Conservation (phyloP, 2,888 invertebrate genomes). For the Tetrapedia diversipes region DNA sequence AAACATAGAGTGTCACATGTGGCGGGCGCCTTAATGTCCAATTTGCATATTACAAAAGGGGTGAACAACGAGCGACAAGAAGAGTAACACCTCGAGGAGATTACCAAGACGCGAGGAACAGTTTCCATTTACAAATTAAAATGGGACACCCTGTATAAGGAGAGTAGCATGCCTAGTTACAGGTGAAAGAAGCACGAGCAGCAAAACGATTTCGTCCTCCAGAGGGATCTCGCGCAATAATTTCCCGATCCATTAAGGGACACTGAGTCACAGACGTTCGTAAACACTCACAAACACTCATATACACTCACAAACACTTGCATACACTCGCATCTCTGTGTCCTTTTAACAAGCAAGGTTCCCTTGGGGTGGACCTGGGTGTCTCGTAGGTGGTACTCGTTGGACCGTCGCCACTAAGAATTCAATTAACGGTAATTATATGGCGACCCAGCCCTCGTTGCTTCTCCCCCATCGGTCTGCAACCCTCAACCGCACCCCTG, state of each 20-base stretch:
- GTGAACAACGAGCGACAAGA: no score
- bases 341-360: constrained; percentile 57
- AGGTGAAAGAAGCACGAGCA: constrained; percentile 52
- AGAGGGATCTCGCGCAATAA: constrained; percentile 59
- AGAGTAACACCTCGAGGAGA: no score
- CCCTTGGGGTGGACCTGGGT: constrained; percentile 39
- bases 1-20: no score
- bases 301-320: neutral
- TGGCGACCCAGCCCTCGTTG: constrained; percentile 69
- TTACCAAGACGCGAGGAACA: no score
- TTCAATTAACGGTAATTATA: constrained; percentile 81
- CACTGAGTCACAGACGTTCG: constrained; percentile 29
- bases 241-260: constrained; percentile 69
- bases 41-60: no score
- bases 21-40: no score
- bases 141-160: constrained; percentile 50
- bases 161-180: constrained; percentile 25
- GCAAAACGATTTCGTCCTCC: constrained; percentile 57
- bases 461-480: constrained; percentile 60
- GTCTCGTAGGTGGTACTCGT: constrained; percentile 64
- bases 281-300: constrained; percentile 12
- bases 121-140: constrained; percentile 61
- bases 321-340: neutral
- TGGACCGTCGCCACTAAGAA: constrained; percentile 78
- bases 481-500: constrained; percentile 30